These are phyloP conservation scores for Phytoseiulus persimilis DNA, from an alignment of 2,888 invertebrate genomes.

Conservation along the genomic window DNA sequence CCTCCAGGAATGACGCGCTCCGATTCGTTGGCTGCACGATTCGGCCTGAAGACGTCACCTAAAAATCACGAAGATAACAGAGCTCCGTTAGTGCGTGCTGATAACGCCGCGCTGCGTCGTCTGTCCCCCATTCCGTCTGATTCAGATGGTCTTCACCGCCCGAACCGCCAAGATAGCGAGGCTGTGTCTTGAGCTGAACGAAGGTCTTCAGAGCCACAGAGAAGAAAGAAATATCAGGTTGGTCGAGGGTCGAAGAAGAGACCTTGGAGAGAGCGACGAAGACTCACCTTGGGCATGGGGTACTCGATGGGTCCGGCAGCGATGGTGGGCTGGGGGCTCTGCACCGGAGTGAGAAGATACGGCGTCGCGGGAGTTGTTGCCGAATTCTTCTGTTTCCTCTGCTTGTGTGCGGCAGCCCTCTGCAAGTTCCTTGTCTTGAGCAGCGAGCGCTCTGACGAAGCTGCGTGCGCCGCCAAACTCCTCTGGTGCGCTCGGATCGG, in stretches of 20 bases:
- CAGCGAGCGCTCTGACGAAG: constrained; percentile 12
- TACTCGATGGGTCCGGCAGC: constrained; percentile 9
- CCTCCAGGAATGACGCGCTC: constrained; percentile 28
- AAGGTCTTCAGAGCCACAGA: not conserved
- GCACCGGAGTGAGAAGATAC: constrained; percentile 26
- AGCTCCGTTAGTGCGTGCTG: not conserved
- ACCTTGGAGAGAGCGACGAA: not conserved
- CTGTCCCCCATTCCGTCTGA: not conserved
- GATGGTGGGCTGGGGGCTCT: constrained; percentile 6
- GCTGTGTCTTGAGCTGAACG: not conserved
- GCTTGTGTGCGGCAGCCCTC: constrained; percentile 19
- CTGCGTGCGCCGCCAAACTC: constrained; percentile 14
- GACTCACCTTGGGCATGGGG: constrained; percentile 33
- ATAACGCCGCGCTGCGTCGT: not conserved
- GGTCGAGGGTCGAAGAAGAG: not conserved
- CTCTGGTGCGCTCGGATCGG: constrained; percentile 23
- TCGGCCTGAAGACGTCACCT: constrained; percentile 35
- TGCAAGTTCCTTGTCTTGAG: constrained; percentile 25
- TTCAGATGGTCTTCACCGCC: no score
- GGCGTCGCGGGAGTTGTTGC: not conserved
- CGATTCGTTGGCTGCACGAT: constrained; percentile 35
- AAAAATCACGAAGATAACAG: not conserved
- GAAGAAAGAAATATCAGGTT: not conserved
- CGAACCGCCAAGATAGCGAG: not conserved
- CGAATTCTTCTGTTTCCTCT: constrained; percentile 21